Conservation (phyloP, 2,888 invertebrate genomes). For the Dysmachus trigonus region DNA sequence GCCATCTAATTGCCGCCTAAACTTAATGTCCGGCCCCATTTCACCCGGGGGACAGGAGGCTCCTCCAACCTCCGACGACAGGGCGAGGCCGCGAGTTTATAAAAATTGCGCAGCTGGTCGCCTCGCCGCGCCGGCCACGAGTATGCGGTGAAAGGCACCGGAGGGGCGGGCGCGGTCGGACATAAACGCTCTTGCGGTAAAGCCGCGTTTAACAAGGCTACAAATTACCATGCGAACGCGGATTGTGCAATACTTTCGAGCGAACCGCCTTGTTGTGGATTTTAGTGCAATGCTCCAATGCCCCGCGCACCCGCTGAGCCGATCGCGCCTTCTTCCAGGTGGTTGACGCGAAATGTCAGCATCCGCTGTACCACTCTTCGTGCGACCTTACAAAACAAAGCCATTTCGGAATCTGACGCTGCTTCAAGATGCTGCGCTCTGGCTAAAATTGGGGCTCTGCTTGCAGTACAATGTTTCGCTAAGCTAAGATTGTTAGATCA, state of each 20-base stretch:
- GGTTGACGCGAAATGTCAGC: constrained; percentile 16
- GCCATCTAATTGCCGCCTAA: neutral
- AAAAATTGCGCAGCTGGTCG: constrained; percentile 11
- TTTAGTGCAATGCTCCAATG: neutral
- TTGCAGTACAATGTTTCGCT: no score
- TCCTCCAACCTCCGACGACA: neutral
- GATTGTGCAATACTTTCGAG: constrained; percentile 12
- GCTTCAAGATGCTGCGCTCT: neutral
- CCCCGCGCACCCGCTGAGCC: neutral
- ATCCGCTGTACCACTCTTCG: neutral
- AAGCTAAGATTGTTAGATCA: no score
- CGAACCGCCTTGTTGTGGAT: neutral
- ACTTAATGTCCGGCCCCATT: neutral
- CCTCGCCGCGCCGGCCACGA: neutral
- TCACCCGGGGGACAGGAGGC: neutral
- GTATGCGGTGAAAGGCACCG: neutral
- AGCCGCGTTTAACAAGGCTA: constrained; percentile 13
- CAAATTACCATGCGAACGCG: constrained; percentile 20
- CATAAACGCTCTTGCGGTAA: constrained; percentile 18
- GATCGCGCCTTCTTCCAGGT: neutral
- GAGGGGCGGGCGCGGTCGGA: neutral
- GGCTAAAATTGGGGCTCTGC: neutral
- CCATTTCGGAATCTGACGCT: neutral
- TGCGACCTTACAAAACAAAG: neutral
- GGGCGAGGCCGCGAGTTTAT: neutral